Base-by-base conservation (phyloP, 2,888 invertebrate genomes). In the Eucera pruinosa region DNA sequence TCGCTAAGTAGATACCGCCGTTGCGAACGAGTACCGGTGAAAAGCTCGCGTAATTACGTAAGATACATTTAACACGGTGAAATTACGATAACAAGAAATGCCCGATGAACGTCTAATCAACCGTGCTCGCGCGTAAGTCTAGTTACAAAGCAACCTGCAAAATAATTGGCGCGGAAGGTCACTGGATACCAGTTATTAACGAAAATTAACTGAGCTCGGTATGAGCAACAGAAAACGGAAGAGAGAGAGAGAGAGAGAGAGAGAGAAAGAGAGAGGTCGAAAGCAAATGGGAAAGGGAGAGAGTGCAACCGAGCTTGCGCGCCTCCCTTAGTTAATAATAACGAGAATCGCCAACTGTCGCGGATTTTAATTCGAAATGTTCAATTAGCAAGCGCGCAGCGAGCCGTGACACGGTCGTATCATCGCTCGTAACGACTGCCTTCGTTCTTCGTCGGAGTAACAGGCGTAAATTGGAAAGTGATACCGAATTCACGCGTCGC, bases 391-490 rank as follows among this genome's bases (percentile, higher is more conserved):
- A 62, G 62, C 57, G 73, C 25, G 68, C 72, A 52, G 50, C 62
- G 78, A 82, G 75, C 83, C 74, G 61, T 72, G 78, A 70, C 73
- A 62, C 71, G 73, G 66, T 47, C 75, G 83, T 83, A 82, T 82
- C 83, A 80, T 80, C 82, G 62, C 72, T 62, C 30, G 73, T 82
- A 81, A 84, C 84, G 84, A 82, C 78, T 68, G 81, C 75, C 79
- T 76, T 77, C 83, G 83, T 79, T 77, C 79, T 65, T 76, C 74
- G 72, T 39, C 75, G 58, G 64, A 54, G 65, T 78, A 69, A 68
- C 55, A 68, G 71, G 57, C 68, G 84, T 78, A 82, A 84, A 84
- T 84, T 84, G 84, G 84, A 84, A 80, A 82, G 84, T 82, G 84
- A 83, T 78, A 82, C 81, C 79, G 77, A 77, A 74, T 79, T 83